Percentiles rank a stretch among this genome's conserved stretches.
Evolutionary conservation across 2,113 vertebrate species (phyloP).

Genomic region (Tangachromis dhanisi): DNA sequence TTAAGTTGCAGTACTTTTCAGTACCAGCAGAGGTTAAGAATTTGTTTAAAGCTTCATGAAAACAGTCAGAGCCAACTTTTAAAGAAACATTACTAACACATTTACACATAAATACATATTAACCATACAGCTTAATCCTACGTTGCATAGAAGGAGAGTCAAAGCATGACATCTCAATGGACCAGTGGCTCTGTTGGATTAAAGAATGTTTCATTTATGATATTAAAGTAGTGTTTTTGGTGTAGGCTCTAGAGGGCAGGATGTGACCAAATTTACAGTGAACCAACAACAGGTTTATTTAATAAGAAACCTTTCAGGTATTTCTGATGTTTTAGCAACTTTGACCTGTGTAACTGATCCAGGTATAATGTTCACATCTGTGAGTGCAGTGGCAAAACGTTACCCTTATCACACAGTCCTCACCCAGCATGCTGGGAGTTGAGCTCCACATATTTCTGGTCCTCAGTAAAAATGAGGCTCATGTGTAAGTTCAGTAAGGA

Average conservation of each 20-base stretch:
- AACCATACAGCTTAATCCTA: fast-evolving
- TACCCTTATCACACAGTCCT: not conserved
- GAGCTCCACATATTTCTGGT: not conserved
- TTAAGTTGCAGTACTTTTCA: fast-evolving
- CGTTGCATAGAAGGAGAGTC: not conserved
- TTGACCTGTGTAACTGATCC: not conserved
- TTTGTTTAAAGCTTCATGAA: fast-evolving
- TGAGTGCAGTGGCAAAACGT: not conserved
- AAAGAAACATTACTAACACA: not conserved
- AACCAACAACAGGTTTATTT: not conserved
- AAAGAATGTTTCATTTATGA: not conserved
- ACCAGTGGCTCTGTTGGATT: not conserved
- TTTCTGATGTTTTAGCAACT: not conserved
- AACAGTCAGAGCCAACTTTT: not conserved
- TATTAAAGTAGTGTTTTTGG: not conserved
- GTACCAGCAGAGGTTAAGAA: fast-evolving
- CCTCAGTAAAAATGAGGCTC: fast-evolving
- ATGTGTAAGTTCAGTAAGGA: not conserved
- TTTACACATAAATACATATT: not conserved
- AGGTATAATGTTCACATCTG: fast-evolving
- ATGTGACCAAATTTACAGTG: not conserved
- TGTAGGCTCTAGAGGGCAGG: not conserved
- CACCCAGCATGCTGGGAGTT: not conserved
- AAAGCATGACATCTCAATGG: fast-evolving
- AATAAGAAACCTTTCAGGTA: not conserved